Conservation (phyloP, 2,797 vertebrate species). For the Alectoris magna region DNA sequence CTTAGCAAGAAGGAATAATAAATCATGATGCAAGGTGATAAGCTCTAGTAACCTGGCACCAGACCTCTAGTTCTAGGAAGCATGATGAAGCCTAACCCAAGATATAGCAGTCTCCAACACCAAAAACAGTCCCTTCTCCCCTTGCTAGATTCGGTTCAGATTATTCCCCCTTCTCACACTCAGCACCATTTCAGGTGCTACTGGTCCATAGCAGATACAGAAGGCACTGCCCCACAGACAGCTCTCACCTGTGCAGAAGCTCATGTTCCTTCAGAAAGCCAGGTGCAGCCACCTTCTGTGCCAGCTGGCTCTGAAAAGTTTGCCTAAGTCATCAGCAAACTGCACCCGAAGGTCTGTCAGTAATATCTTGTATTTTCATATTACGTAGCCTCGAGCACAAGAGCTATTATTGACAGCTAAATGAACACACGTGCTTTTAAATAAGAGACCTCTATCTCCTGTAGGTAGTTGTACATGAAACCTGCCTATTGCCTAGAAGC, state of each 20-base stretch:
- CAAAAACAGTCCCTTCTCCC: neutral
- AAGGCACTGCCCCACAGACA: neutral
- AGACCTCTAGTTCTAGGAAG: neutral
- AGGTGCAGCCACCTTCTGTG: neutral
- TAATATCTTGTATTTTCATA: neutral
- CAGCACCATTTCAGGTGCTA: neutral
- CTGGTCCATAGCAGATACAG: neutral
- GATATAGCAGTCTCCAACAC: neutral
- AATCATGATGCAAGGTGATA: neutral
- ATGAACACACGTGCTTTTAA: neutral
- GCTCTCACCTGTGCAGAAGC: neutral
- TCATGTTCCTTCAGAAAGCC: neutral
- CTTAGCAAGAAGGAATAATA: neutral
- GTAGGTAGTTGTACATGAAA: accelerated
- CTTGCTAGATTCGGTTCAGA: neutral
- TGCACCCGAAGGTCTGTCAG: neutral
- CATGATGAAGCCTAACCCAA: neutral
- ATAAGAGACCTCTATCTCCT: neutral
- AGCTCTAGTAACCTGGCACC: neutral
- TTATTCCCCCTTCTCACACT: neutral
- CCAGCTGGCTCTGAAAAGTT: neutral
- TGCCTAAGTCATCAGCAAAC: neutral
- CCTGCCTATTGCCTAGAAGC: neutral
- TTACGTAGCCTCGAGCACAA: neutral
- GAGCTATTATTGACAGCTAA: neutral